Base-by-base conservation (phyloP, 2,797 vertebrate species). In the Liparis tanakae region DNA sequence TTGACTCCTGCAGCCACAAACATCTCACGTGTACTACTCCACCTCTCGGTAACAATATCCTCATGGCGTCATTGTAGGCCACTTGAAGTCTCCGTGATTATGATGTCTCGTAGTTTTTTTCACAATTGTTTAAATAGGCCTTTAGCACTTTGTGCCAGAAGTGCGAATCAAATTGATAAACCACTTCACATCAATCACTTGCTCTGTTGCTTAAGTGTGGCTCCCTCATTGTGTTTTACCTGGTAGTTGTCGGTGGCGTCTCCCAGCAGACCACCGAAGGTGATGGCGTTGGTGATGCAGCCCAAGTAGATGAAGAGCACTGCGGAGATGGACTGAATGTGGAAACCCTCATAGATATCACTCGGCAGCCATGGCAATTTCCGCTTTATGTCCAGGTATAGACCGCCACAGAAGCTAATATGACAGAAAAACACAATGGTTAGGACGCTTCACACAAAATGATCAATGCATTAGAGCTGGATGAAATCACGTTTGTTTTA, bases 231-330 rank as follows among this genome's bases (percentile, higher is more conserved):
- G 20, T 53, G 0, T 43, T 18, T 48, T 70, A 98, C 98, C 96
- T 99, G 98, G 91, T 99, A 98, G 89, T 99, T 99, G 70, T 99
- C 98, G 0, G 98, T 99, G 15, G 98, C 98, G 0, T 99, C 98
- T 14, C 98, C 98, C 67, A 99, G 94, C 74, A 99, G 94, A 30
- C 98, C 97, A 0, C 98, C 97, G 0, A 99, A 99, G 1, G 98
- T 99, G 89, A 99, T 99, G 75, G 98, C 98, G 0, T 99, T 99
- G 81, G 98, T 99, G 91, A 99, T 98, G 93, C 97, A 99, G 86
- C 97, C 98, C 89, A 99, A 88, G 91, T 99, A 99, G 93, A 99
- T 99, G 94, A 99, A 99, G 36, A 99, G 94, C 76, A 99, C 96
- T 7, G 98, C 95, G 0, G 98, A 99, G 90, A 99, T 95, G 67